Evolutionary conservation across 2,113 vertebrate species (phyloP).

Genomic region (Eurypyga helias): DNA sequence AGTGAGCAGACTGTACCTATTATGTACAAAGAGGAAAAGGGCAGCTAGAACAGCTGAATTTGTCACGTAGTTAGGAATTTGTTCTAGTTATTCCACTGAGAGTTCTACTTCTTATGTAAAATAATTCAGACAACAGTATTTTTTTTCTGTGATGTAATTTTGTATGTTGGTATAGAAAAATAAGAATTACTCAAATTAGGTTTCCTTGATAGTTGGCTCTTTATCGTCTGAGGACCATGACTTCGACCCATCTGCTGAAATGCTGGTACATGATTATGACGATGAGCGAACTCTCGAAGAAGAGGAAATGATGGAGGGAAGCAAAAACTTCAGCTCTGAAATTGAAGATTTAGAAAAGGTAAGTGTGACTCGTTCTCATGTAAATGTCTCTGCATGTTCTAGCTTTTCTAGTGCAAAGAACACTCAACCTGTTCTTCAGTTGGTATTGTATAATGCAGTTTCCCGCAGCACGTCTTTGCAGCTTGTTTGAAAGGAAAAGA

Average conservation of each 20-base stretch:
- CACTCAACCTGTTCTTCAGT: neutral
- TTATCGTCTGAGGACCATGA: conserved; percentile 99
- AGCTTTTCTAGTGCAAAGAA: neutral
- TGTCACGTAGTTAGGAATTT: neutral
- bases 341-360: conserved; percentile 98
- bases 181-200: conserved; percentile 4
- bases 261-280: conserved; percentile 97
- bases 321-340: conserved; percentile 91
- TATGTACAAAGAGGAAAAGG: neutral
- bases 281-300: conserved; percentile 96
- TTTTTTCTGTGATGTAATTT: neutral
- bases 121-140: neutral
- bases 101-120: neutral
- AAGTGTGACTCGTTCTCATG: neutral
- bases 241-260: conserved; percentile 97
- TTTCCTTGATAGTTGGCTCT: conserved; percentile 87
- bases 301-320: conserved; percentile 93
- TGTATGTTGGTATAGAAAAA: neutral
- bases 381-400: neutral
- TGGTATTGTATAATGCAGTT: neutral
- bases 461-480: neutral
- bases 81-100: neutral
- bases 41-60: neutral
- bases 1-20: neutral
- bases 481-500: neutral